Conservation (phyloP, 1,140 invertebrate species). For the Penaeus japonicus region DNA sequence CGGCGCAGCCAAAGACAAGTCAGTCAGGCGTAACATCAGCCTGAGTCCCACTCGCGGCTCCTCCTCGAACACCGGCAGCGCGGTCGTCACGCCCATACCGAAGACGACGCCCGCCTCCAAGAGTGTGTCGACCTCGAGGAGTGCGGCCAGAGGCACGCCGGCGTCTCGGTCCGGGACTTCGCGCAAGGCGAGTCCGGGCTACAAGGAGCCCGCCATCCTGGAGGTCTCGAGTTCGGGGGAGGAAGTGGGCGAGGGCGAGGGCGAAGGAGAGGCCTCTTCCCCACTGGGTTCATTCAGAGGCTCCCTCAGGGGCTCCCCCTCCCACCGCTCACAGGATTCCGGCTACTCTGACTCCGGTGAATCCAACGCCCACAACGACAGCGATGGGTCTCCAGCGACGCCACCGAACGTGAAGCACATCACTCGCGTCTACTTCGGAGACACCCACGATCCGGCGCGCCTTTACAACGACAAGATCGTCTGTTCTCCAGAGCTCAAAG, state of each 20-base stretch:
- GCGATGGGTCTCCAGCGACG: constrained; percentile 41
- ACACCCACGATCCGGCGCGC: background rate
- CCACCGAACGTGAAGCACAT: constrained; percentile 45
- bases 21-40: background rate
- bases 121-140: background rate
- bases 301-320: constrained; percentile 41
- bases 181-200: constrained; percentile 11
- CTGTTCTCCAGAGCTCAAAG: background rate
- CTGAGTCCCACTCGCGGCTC: constrained; percentile 30
- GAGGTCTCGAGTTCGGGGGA: constrained; percentile 30
- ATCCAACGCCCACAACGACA: constrained; percentile 53
- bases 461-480: constrained; percentile 24
- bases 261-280: constrained; percentile 3
- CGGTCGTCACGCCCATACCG: constrained; percentile 25
- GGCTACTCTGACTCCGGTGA: constrained; percentile 56
- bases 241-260: constrained; percentile 23
- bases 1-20: background rate
- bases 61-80: constrained; percentile 14
- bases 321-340: constrained; percentile 53
- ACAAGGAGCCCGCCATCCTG: constrained; percentile 19
- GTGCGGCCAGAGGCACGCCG: background rate
- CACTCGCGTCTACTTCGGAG: constrained; percentile 47
- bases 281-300: constrained; percentile 38
- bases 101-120: constrained; percentile 7
- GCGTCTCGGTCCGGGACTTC: background rate